Evolutionary conservation across 2,797 vertebrate species (phyloP).

Genomic region (Schizopygopsis pylzovi): DNA sequence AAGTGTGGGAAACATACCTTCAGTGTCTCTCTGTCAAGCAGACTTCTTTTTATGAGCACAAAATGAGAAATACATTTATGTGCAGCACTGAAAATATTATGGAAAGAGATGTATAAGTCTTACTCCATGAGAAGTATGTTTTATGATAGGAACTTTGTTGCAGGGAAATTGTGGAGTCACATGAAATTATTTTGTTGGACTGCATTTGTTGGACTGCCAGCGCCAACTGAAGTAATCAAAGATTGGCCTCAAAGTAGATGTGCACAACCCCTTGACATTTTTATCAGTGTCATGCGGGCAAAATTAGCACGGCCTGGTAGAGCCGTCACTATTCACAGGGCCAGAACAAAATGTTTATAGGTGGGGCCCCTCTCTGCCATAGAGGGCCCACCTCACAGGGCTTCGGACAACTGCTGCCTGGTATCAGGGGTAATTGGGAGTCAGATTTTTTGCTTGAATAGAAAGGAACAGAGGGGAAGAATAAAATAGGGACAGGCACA

Average conservation of each 20-base stretch:
- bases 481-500: conserved; percentile 10
- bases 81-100: not conserved
- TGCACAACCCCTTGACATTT: conserved; percentile 15
- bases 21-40: not conserved
- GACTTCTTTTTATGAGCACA: conserved; percentile 15
- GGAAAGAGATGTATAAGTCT: not conserved
- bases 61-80: conserved; percentile 6
- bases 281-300: conserved; percentile 30
- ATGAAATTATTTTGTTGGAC: not conserved
- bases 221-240: not conserved
- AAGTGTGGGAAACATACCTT: conserved; percentile 42
- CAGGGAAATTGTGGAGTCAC: not conserved
- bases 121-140: not conserved
- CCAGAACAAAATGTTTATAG: conserved; percentile 14
- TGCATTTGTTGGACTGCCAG: not conserved
- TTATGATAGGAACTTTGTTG: not conserved
- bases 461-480: conserved; percentile 13
- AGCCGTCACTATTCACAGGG: not conserved
- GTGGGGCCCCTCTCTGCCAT: conserved; percentile 16
- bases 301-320: conserved; percentile 21
- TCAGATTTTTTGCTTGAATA: conserved; percentile 2
- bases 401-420: conserved; percentile 35
- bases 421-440: conserved; percentile 26
- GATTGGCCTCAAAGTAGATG: conserved; percentile 10
- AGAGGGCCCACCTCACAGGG: conserved; percentile 1